Evolutionary conservation across 2,888 invertebrate species (phyloP).

Genomic region (Alentia gelatinosa): DNA sequence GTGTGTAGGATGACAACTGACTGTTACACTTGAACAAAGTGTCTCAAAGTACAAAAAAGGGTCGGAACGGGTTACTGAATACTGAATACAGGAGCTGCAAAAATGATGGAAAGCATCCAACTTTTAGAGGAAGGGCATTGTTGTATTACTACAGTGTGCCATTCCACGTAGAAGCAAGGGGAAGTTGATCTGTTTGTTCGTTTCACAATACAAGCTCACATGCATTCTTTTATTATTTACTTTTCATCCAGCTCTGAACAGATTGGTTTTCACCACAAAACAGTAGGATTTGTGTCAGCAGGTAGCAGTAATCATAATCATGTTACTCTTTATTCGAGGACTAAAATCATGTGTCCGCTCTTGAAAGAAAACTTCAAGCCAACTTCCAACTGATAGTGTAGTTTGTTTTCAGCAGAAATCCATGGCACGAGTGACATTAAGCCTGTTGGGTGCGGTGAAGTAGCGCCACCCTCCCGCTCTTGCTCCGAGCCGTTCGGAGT

Average conservation of each 20-base stretch:
- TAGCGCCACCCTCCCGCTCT: background rate
- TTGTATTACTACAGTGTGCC: background rate
- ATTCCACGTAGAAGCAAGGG: background rate
- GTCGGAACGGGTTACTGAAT: slow-evolving; percentile 9
- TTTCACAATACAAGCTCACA: background rate
- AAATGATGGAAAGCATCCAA: background rate
- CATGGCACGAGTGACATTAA: background rate
- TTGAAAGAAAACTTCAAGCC: background rate
- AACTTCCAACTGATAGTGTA: background rate
- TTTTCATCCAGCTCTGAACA: background rate
- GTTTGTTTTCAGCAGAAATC: background rate
- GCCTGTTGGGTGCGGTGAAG: background rate
- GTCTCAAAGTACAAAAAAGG: background rate
- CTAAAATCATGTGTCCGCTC: slow-evolving; percentile 6
- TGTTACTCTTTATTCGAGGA: slow-evolving; percentile 8
- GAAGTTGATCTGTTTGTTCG: slow-evolving; percentile 19
- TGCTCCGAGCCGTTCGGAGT: background rate
- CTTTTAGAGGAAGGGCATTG: slow-evolving; percentile 18
- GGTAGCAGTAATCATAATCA: slow-evolving; percentile 33
- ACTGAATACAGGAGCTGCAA: background rate
- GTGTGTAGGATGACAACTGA: background rate
- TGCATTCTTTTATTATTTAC: background rate
- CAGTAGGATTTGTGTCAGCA: slow-evolving; percentile 11
- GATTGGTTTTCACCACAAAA: slow-evolving; percentile 6
- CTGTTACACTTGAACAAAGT: background rate